These are phyloP conservation scores for Tragulus kanchil DNA, from an alignment of 2,113 vertebrate species.

Conservation along the genomic window DNA sequence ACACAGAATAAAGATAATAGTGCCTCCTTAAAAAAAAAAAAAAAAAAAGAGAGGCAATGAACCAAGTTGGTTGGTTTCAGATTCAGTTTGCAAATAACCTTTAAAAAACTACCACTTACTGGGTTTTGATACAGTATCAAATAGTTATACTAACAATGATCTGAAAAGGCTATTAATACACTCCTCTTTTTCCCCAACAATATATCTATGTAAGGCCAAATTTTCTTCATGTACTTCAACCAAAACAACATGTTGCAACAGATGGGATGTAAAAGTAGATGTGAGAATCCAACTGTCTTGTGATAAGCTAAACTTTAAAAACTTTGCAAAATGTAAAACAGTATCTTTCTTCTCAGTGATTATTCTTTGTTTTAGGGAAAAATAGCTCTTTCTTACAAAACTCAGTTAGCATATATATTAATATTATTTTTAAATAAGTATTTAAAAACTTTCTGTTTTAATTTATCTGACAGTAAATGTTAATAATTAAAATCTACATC, in stretches of 20 bases:
- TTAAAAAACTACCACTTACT: neutral
- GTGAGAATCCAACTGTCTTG: slow-evolving; percentile 5
- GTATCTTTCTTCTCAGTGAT: slow-evolving; percentile 4
- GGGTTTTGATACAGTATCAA: neutral
- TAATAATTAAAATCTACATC: neutral
- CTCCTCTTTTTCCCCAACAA: neutral
- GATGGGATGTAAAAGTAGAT: slow-evolving; percentile 33
- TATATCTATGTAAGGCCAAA: neutral
- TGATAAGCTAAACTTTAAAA: slow-evolving; percentile 18
- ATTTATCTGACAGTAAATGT: neutral
- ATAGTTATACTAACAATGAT: neutral
- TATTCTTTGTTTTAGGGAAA: slow-evolving; percentile 30
- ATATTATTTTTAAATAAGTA: slow-evolving; percentile 35
- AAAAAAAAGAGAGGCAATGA: neutral
- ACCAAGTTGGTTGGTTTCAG: neutral
- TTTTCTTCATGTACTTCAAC: slow-evolving; percentile 47
- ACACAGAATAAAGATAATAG: no score
- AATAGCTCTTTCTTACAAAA: slow-evolving; percentile 45
- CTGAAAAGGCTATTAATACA: slow-evolving; percentile 10
- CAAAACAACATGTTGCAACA: slow-evolving; percentile 44
- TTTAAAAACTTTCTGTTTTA: neutral
- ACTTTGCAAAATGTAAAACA: slow-evolving; percentile 27
- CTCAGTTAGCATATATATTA: neutral
- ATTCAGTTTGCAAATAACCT: neutral
- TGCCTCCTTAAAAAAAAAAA: no score